Percentiles rank a stretch among this genome's conserved stretches.
Conservation (phyloP, 2,797 vertebrate genomes). For the Propithecus deckenii region DNA sequence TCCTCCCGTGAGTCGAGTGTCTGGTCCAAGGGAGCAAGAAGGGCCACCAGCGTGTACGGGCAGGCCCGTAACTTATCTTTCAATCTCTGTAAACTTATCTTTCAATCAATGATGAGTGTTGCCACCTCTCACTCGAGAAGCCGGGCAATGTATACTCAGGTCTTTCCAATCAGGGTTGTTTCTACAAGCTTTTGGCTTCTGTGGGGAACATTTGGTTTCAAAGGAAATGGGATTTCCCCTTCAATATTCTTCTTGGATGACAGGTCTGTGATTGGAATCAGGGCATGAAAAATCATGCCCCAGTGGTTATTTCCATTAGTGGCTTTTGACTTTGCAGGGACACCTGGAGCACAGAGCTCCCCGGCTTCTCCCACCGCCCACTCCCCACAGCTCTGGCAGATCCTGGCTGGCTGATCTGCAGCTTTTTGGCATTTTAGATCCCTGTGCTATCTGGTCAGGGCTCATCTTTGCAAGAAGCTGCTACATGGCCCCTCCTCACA, state of each 20-base stretch:
- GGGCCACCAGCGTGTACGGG: not conserved
- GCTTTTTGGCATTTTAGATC: not conserved
- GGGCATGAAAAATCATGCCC: constrained; percentile 73
- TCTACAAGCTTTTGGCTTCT: constrained; percentile 49
- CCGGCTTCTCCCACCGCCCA: not conserved
- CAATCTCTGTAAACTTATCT: not conserved
- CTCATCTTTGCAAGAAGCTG: not conserved
- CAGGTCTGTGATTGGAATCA: constrained; percentile 75
- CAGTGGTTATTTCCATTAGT: constrained; percentile 66
- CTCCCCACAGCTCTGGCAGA: not conserved
- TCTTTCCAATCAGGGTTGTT: constrained; percentile 47
- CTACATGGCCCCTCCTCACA: fast-evolving
- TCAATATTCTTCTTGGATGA: constrained; percentile 75
- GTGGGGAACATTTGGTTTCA: constrained; percentile 44
- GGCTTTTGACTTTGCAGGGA: constrained; percentile 63
- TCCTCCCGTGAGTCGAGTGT: not conserved
- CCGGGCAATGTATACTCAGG: not conserved
- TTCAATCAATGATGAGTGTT: not conserved
- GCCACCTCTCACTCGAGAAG: not conserved
- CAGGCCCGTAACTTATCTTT: not conserved
- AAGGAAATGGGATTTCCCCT: constrained; percentile 70
- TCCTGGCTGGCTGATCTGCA: not conserved
- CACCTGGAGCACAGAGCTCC: constrained; percentile 45
- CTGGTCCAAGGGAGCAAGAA: not conserved
- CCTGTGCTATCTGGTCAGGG: not conserved